Conservation (phyloP, 2,113 vertebrate genomes). For the Serilophus lunatus region DNA sequence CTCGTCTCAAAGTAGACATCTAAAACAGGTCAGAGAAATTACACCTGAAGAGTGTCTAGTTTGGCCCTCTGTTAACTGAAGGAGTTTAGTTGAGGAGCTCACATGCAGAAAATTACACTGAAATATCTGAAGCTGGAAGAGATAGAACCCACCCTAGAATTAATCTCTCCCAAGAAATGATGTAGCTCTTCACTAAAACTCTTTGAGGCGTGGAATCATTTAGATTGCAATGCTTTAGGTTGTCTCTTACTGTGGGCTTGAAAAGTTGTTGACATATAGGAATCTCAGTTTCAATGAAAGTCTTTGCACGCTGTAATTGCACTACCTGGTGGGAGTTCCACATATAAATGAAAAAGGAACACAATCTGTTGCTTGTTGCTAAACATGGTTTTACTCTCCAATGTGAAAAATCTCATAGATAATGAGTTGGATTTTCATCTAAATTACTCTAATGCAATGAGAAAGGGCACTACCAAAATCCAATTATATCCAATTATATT, state of each 20-base stretch:
- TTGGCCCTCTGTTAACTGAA: not conserved
- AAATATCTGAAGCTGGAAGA: not conserved
- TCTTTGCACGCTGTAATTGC: not conserved
- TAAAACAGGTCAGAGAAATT: conserved; percentile 9
- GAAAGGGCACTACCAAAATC: not conserved
- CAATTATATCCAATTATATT: not conserved
- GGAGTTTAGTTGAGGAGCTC: not conserved
- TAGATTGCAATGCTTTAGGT: conserved; percentile 10
- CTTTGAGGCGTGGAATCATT: conserved; percentile 16
- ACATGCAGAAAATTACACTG: not conserved
- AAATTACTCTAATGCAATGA: not conserved
- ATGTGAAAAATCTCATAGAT: not conserved
- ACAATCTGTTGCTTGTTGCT: not conserved
- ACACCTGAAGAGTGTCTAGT: not conserved
- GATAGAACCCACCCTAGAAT: not conserved
- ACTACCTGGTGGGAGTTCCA: not conserved
- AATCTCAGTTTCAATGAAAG: not conserved
- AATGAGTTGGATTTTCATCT: not conserved
- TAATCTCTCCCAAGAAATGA: not conserved
- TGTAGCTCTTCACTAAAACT: not conserved
- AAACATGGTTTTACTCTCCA: not conserved
- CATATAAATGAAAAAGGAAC: not conserved
- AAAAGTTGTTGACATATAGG: conserved; percentile 7
- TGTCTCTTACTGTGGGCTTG: not conserved
- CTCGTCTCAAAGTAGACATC: not conserved